Conservation (phyloP, 2,888 invertebrate species). For the Megaustenia siamemsis region DNA sequence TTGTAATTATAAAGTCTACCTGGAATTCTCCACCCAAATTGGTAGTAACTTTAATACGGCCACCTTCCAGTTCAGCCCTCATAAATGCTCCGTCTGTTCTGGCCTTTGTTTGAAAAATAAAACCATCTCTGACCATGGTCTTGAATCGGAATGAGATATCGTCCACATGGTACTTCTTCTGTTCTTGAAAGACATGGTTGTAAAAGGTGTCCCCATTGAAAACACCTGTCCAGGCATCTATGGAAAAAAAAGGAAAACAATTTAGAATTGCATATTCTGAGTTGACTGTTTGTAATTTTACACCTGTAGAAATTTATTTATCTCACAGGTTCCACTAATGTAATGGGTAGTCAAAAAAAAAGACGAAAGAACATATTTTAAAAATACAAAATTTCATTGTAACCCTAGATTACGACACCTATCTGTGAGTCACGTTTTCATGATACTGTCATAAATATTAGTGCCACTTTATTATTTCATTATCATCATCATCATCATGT, state of each 20-base stretch:
- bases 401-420: no score
- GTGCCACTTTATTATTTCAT: no score
- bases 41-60: conserved; percentile 69
- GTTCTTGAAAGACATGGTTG: conserved; percentile 43
- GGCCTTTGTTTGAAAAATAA: conserved; percentile 74
- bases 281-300: no score
- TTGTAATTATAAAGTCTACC: conserved; percentile 57
- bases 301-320: no score
- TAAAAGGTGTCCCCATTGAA: conserved; percentile 68
- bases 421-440: no score
- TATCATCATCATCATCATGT: no score
- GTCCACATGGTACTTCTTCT: conserved; percentile 72
- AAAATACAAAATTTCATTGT: no score
- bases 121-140: conserved; percentile 70
- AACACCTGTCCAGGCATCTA: conserved; percentile 74
- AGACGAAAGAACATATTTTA: no score
- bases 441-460: no score
- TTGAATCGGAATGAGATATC: conserved; percentile 78
- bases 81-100: conserved; percentile 68
- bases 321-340: no score
- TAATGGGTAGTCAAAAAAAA: no score
- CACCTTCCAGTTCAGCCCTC: conserved; percentile 71
- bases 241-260: conserved; percentile 41
- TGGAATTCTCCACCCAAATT: conserved; percentile 68
- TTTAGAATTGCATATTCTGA: not conserved